Conservation (phyloP, 2,888 invertebrate species). For the Latheticus oryzae region DNA sequence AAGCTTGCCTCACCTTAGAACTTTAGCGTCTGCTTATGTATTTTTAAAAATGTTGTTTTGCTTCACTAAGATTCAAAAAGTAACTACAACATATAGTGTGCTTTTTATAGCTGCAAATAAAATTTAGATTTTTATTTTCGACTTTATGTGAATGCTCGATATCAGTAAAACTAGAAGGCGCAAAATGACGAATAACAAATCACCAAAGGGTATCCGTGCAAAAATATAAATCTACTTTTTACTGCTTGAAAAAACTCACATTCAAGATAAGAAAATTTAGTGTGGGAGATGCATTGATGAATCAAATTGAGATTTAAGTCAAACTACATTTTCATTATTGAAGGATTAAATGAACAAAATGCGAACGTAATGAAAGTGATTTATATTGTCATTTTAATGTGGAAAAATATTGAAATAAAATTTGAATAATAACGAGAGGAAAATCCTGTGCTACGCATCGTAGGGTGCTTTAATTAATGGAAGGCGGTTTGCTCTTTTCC, state of each 20-base stretch:
- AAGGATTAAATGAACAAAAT: neutral
- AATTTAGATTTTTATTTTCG: constrained; percentile 16
- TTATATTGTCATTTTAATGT: constrained; percentile 12
- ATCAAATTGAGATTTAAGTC: constrained; percentile 13
- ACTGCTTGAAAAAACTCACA: constrained; percentile 6
- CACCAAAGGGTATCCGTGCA: constrained; percentile 14
- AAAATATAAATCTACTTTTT: constrained; percentile 17
- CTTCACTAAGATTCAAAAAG: constrained; percentile 17
- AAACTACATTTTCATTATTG: constrained; percentile 13
- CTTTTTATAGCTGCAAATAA: constrained; percentile 16
- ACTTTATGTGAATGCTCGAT: constrained; percentile 7
- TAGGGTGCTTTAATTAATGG: constrained; percentile 19
- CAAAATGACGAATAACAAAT: constrained; percentile 24
- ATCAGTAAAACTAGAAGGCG: constrained; percentile 11
- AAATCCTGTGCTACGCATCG: constrained; percentile 2
- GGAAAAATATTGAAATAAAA: constrained; percentile 27
- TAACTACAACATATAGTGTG: constrained; percentile 6
- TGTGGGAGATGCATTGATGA: constrained; percentile 6
- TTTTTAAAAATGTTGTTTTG: constrained; percentile 19
- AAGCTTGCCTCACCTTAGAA: too few species aligned
- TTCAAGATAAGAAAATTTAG: constrained; percentile 20
- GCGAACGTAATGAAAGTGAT: constrained; percentile 8
- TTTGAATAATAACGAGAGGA: constrained; percentile 16
- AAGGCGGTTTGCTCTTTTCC: constrained; percentile 16
- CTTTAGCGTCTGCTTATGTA: constrained; percentile 9